Evolutionary conservation across 2,888 invertebrate species (phyloP).

Genomic region (Agapostemon virescens): DNA sequence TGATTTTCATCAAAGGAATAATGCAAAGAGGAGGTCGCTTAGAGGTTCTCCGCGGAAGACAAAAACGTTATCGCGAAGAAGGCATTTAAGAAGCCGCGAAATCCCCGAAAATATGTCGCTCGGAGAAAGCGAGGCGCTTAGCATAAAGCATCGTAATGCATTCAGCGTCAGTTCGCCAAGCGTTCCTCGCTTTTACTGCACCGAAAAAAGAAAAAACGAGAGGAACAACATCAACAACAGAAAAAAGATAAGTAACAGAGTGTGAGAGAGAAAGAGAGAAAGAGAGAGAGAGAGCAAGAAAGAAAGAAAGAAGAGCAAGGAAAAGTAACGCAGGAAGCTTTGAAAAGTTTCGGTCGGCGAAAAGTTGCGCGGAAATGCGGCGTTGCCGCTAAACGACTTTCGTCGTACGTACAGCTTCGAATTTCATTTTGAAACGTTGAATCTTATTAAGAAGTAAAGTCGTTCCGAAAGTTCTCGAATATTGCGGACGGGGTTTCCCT

Average conservation of each 20-base stretch:
- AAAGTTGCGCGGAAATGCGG: slow-evolving; percentile 61
- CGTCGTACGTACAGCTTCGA: slow-evolving; percentile 66
- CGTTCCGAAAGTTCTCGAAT: slow-evolving; percentile 68
- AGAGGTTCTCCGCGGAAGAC: slow-evolving; percentile 8
- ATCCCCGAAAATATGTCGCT: slow-evolving; percentile 45
- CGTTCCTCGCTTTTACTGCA: slow-evolving; percentile 41
- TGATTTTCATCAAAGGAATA: neutral
- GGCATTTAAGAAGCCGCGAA: slow-evolving; percentile 35
- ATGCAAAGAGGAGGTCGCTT: slow-evolving; percentile 7
- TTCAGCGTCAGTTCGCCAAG: slow-evolving; percentile 54
- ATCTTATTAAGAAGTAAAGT: slow-evolving; percentile 72
- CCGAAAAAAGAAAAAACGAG: neutral
- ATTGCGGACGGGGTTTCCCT: slow-evolving; percentile 60
- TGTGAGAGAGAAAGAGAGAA: slow-evolving; percentile 3
- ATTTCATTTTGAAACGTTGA: slow-evolving; percentile 71
- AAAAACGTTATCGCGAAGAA: slow-evolving; percentile 29
- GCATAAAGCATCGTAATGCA: slow-evolving; percentile 58
- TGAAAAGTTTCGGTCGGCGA: slow-evolving; percentile 60
- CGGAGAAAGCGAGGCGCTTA: slow-evolving; percentile 25
- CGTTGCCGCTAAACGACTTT: slow-evolving; percentile 62
- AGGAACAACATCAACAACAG: slow-evolving; percentile 4
- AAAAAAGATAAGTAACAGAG: slow-evolving; percentile 6
- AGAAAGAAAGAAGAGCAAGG: neutral
- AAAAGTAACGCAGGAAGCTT: slow-evolving; percentile 55
- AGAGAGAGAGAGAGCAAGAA: neutral